Evolutionary conservation across 2,797 vertebrate species (phyloP).

Genomic region (Enteromius fasciolatus): DNA sequence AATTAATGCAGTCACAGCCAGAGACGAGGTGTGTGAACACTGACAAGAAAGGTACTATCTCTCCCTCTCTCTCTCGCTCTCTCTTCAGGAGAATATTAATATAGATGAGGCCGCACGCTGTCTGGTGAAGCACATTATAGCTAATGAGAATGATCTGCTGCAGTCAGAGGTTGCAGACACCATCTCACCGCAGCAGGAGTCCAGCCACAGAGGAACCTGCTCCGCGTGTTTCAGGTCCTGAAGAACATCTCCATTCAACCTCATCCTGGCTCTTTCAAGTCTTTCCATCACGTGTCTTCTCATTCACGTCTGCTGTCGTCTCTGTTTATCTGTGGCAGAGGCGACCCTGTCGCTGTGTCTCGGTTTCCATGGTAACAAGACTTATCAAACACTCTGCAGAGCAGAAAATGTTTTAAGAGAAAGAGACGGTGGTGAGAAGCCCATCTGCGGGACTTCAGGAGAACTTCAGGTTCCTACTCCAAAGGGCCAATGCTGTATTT

Average conservation of each 20-base stretch:
- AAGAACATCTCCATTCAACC: slow-evolving; percentile 13
- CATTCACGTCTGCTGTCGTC: background rate
- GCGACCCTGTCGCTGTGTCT: slow-evolving; percentile 17
- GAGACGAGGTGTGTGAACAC: slow-evolving; percentile 26
- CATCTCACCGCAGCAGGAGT: slow-evolving; percentile 85
- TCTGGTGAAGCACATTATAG: slow-evolving; percentile 94
- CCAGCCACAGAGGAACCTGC: slow-evolving; percentile 79
- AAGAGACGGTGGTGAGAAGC: background rate
- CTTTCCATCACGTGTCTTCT: background rate
- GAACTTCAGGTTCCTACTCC: slow-evolving; percentile 7
- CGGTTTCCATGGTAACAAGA: slow-evolving; percentile 47
- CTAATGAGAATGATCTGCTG: slow-evolving; percentile 86
- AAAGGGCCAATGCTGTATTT: background rate
- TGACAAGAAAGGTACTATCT: slow-evolving; percentile 8
- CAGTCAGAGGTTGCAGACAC: slow-evolving; percentile 82
- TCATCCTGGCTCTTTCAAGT: background rate
- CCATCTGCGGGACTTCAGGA: background rate
- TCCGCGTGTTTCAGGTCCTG: slow-evolving; percentile 87
- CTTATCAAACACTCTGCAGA: slow-evolving; percentile 37
- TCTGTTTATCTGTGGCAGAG: slow-evolving; percentile 7
- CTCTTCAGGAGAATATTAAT: slow-evolving; percentile 90
- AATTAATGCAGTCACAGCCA: slow-evolving; percentile 42
- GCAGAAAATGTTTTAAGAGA: slow-evolving; percentile 28
- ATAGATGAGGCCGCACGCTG: slow-evolving; percentile 91
- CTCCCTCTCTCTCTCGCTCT: slow-evolving; percentile 13